Conservation (phyloP, 2,113 vertebrate species). For the Petaurus breviceps region DNA sequence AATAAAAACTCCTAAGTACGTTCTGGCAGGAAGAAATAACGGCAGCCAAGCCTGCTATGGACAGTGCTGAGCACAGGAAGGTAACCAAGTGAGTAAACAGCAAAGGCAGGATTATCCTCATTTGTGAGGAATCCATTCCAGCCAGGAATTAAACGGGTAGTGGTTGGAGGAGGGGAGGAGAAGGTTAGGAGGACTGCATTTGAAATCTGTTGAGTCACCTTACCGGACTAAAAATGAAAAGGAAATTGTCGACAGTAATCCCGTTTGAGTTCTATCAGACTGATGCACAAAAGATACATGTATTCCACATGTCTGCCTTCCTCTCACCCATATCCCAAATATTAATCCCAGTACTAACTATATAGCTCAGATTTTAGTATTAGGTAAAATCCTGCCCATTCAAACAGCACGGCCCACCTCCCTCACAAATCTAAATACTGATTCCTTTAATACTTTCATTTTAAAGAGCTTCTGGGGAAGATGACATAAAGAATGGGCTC, state of each 20-base stretch:
- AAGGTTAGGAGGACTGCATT: slow-evolving; percentile 48
- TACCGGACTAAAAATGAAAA: slow-evolving; percentile 44
- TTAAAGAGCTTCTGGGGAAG: slow-evolving; percentile 8
- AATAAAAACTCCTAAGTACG: slow-evolving; percentile 81
- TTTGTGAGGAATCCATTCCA: slow-evolving; percentile 76
- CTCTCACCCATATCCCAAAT: slow-evolving; percentile 19
- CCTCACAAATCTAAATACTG: background rate
- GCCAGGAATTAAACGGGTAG: slow-evolving; percentile 54
- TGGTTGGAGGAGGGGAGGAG: background rate
- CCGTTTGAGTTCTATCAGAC: slow-evolving; percentile 53
- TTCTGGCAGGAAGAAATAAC: slow-evolving; percentile 82
- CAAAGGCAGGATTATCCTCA: slow-evolving; percentile 76
- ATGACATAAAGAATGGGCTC: background rate
- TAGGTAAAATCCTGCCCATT: slow-evolving; percentile 3
- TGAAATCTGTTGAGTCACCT: slow-evolving; percentile 61
- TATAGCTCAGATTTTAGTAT: background rate
- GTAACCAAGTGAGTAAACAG: slow-evolving; percentile 81
- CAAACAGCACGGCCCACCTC: slow-evolving; percentile 9
- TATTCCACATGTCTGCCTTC: slow-evolving; percentile 46
- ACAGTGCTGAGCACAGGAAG: slow-evolving; percentile 74
- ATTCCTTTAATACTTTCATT: slow-evolving; percentile 21
- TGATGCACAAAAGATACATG: slow-evolving; percentile 50
- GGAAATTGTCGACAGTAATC: slow-evolving; percentile 66
- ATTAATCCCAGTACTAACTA: slow-evolving; percentile 32
- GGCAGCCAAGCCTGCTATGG: slow-evolving; percentile 76